Evolutionary conservation across 2,888 invertebrate species (phyloP).

Genomic region (Apeira syringaria): DNA sequence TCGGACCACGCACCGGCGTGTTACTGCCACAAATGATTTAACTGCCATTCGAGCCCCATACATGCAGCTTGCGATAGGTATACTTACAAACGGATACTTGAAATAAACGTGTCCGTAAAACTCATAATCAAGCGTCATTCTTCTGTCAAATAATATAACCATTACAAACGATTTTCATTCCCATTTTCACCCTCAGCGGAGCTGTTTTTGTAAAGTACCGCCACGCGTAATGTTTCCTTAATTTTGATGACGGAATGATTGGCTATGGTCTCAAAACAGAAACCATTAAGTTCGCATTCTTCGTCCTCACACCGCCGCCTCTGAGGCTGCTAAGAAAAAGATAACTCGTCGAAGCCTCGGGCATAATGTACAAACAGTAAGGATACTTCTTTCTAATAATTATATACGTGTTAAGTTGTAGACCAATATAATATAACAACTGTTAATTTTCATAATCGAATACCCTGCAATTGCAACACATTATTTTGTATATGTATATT

Average conservation of each 20-base stretch:
- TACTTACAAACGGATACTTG: constrained; percentile 1
- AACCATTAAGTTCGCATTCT: constrained; percentile 73
- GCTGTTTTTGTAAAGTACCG: constrained; percentile 35
- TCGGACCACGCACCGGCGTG: constrained; percentile 56
- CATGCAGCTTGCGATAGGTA: constrained; percentile 42
- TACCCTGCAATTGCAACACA: no score
- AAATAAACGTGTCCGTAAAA: constrained; percentile 9
- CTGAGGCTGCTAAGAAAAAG: constrained; percentile 47
- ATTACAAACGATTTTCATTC: constrained; percentile 3
- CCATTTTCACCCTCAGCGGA: constrained; percentile 5
- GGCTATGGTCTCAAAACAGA: constrained; percentile 64
- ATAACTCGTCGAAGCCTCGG: constrained; percentile 36
- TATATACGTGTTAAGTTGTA: no score
- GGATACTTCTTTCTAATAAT: no score
- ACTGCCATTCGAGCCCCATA: constrained; percentile 50
- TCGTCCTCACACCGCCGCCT: constrained; percentile 23
- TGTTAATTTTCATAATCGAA: no score
- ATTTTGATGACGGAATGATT: constrained; percentile 74
- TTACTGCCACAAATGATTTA: constrained; percentile 73
- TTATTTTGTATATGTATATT: no score
- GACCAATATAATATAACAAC: no score
- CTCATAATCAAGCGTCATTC: constrained; percentile 22
- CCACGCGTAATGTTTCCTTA: constrained; percentile 54
- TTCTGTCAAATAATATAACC: constrained; percentile 31
- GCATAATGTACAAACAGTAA: constrained; percentile 9